These are phyloP conservation scores for Nematolebias whitei DNA, from an alignment of 2,113 vertebrate species.

Conservation along the genomic window DNA sequence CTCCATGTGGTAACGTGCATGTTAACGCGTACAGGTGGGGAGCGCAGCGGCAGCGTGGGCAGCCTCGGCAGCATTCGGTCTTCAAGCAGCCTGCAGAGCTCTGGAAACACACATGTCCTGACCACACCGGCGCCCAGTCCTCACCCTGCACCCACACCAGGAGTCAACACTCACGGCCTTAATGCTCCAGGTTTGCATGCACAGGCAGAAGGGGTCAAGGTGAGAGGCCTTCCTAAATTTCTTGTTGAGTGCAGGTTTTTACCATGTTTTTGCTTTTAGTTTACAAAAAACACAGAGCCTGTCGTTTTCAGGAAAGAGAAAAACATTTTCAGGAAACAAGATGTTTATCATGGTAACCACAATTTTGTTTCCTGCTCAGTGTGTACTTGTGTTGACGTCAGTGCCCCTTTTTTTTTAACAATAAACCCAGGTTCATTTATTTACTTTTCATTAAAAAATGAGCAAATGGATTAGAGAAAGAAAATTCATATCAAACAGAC, in stretches of 20 bases:
- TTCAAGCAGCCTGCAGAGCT: constrained; percentile 85
- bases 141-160: constrained; percentile 65
- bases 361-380: constrained; percentile 46
- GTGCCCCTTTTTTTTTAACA: neutral
- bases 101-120: constrained; percentile 78
- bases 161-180: constrained; percentile 79
- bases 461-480: neutral
- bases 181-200: constrained; percentile 88
- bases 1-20: constrained; percentile 5
- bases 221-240: constrained; percentile 37
- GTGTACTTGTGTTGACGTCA: constrained; percentile 22
- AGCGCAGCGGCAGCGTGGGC: constrained; percentile 88
- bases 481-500: no score
- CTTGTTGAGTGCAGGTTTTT: neutral
- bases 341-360: constrained; percentile 36
- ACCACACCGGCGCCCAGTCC: constrained; percentile 74
- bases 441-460: neutral
- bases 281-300: constrained; percentile 17
- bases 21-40: constrained; percentile 77
- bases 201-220: constrained; percentile 92
- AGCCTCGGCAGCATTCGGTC: constrained; percentile 87
- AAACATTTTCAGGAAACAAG: constrained; percentile 44
- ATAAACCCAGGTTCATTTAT: neutral
- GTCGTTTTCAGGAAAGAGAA: constrained; percentile 39
- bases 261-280: neutral